phyloP scores from a whole-genome alignment of 2,113 vertebrate species.

The Heterotilapia buettikoferi region DNA sequence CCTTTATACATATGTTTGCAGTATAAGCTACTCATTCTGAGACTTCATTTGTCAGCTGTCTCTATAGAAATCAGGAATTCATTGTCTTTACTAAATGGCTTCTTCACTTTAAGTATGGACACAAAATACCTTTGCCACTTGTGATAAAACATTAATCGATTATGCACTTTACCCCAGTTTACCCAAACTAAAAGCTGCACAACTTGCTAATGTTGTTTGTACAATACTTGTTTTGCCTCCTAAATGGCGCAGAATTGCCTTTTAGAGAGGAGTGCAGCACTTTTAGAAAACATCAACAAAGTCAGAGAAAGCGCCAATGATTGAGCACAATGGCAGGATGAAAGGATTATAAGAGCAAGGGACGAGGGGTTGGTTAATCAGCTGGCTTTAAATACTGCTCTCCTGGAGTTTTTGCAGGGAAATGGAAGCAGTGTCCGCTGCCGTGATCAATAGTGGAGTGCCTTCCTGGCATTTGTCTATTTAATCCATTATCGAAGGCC shows the following conservation, averaged over 20 bases:
- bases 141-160: not conserved
- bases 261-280: not conserved
- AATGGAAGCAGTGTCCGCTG: constrained; percentile 32
- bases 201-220: constrained; percentile 25
- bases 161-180: not conserved
- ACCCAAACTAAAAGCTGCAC: not conserved
- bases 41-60: not conserved
- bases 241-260: constrained; percentile 6
- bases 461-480: constrained; percentile 73
- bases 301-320: not conserved
- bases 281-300: constrained; percentile 30
- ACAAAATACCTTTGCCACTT: not conserved
- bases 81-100: not conserved
- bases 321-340: constrained; percentile 8
- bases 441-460: constrained; percentile 73
- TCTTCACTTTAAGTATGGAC: not conserved
- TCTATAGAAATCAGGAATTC: not conserved
- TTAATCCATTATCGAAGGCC: constrained; percentile 72
- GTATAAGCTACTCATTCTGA: not conserved
- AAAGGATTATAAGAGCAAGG: constrained; percentile 9
- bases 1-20: not conserved
- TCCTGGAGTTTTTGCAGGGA: constrained; percentile 34
- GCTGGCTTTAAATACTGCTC: constrained; percentile 60
- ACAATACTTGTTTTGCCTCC: constrained; percentile 7
- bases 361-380: constrained; percentile 41